These are phyloP conservation scores for Lophius piscatorius DNA, from an alignment of 2,113 vertebrate species.

Conservation along the genomic window DNA sequence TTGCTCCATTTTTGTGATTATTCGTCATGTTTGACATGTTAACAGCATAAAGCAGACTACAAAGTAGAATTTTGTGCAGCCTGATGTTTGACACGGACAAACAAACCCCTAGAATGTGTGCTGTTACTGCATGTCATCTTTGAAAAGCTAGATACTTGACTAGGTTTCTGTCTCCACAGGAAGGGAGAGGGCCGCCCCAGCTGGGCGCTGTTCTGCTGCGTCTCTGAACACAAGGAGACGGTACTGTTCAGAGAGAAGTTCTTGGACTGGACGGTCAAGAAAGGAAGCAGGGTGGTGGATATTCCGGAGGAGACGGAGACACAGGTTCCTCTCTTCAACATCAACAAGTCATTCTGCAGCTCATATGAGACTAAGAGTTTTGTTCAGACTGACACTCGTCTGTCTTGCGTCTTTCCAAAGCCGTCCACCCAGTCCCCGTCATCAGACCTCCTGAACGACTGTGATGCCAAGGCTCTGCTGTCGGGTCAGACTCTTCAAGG, in stretches of 20 bases:
- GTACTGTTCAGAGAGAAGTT: constrained; percentile 83
- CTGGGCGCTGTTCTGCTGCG: constrained; percentile 80
- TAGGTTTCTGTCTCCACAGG: constrained; percentile 50
- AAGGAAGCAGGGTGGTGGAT: constrained; percentile 5
- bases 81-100: no score
- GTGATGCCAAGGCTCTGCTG: constrained; percentile 70
- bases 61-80: no score
- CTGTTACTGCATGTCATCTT: no score
- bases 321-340: constrained; percentile 63
- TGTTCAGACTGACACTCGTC: no score
- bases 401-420: not conserved
- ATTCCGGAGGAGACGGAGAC: constrained; percentile 21
- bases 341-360: no score
- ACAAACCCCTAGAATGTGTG: no score
- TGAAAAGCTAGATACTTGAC: not conserved
- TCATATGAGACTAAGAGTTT: no score
- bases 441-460: constrained; percentile 60
- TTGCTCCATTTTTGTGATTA: no score
- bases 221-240: constrained; percentile 76
- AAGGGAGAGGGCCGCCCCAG: constrained; percentile 77
- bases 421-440: constrained; percentile 7
- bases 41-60: no score
- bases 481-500: constrained; percentile 1
- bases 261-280: constrained; percentile 67
- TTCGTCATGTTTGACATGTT: no score